Base-by-base conservation (phyloP, 2,797 vertebrate species). In the Mormyrops attenuatus region DNA sequence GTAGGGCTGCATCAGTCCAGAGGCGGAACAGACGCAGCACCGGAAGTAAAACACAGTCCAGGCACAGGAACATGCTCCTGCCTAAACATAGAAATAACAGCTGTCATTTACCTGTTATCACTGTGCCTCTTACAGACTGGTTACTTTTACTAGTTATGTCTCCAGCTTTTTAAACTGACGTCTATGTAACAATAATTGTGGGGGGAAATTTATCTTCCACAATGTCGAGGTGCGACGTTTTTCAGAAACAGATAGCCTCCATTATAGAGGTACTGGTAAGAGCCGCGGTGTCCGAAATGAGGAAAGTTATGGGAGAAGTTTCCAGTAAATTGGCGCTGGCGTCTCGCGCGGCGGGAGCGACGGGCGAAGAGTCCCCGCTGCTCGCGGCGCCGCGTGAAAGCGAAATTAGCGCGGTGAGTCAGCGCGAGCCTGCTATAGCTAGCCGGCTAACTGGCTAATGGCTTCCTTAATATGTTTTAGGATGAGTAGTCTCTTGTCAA, bases 221-320 rank as follows among this genome's bases (percentile, higher is more conserved):
- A 38, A 89, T 86, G 88, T 57, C 90, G 9, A 77, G 5, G 9
- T 60, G 44, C 57, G 90, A 89, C 34, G 86, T 22, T 1, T 4
- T 95, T n/a, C 93, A 95, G 91, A 87, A 57, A 66, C 93, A 90
- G 63, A 89, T 96, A 0, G 89, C 89, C 80, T 90, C 94, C 92
- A 90, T 96, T 86, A 88, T 96, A 92, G 93, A 96, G 89, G 60
- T 89, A 3, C 92, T 96, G 91, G 91, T 95, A 5, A 92, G 88
- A 0, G 84, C 89, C 3, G 90, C 93, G 0, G 92, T 96, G 0
- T 30, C 92, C 41, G 94, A 95, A 92, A 92, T 95, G 49, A 91
- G 41, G 60, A 94, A 93, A 93, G 90, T 95, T 91, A 1, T 94
- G 22, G 47, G 49, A 86, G 82, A 90, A 13, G 92, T 87, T 0